Evolutionary conservation across 2,888 invertebrate genomes (phyloP).

Genomic region (Sicus ferrugineus): DNA sequence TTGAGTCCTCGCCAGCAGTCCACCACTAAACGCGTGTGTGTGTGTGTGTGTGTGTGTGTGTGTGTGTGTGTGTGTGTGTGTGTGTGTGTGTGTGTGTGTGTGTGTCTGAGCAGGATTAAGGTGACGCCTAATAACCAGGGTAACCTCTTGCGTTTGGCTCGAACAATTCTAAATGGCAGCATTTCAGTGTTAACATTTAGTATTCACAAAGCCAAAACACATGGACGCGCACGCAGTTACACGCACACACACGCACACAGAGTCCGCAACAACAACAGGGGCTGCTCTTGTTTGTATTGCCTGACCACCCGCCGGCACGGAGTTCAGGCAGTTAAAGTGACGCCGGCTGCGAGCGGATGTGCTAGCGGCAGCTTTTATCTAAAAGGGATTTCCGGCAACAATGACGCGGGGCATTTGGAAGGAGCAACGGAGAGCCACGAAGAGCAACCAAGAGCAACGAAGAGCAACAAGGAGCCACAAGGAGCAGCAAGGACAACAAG

Average conservation of each 20-base stretch:
- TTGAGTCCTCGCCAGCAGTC: conserved; percentile 60
- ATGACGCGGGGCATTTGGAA: neutral
- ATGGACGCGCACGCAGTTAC: neutral
- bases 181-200: conserved; percentile 29
- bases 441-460: too few species aligned
- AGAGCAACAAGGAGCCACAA: too few species aligned
- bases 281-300: neutral
- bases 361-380: neutral
- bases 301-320: neutral
- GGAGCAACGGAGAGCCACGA: neutral
- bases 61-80: neutral
- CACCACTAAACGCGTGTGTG: conserved; percentile 10
- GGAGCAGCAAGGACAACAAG: too few species aligned
- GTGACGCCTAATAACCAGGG: conserved; percentile 7
- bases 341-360: conserved; percentile 1
- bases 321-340: neutral
- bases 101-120: neutral
- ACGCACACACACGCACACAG: neutral
- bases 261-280: neutral
- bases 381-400: conserved; percentile 28
- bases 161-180: conserved; percentile 19
- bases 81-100: neutral
- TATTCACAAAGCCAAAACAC: conserved; percentile 36
- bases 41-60: conserved; percentile 38
- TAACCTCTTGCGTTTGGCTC: conserved; percentile 19